These are phyloP conservation scores for Oenanthe oenanthe DNA, from an alignment of 2,113 vertebrate species.

Conservation along the genomic window DNA sequence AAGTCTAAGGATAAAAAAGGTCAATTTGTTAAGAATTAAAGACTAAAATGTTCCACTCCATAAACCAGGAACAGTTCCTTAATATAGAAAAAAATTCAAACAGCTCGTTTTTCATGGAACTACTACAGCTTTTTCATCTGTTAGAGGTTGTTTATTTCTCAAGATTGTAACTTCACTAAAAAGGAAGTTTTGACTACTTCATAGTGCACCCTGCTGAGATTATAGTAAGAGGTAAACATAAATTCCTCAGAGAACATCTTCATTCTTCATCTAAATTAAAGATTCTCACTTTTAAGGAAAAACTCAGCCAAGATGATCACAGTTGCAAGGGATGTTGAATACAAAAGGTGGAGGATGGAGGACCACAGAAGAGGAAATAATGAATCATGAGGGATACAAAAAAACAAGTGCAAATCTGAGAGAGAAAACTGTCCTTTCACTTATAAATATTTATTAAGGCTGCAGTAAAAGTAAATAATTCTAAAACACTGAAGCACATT, in stretches of 20 bases:
- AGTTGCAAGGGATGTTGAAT: neutral
- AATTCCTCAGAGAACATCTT: neutral
- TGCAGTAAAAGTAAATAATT: neutral
- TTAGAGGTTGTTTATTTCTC: neutral
- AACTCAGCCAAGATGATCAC: neutral
- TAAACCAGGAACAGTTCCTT: slow-evolving; percentile 20
- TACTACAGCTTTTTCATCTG: neutral
- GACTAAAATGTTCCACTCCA: slow-evolving; percentile 50
- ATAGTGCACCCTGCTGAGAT: accelerated
- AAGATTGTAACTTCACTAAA: neutral
- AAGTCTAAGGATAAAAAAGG: slow-evolving; percentile 51
- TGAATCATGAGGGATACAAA: neutral
- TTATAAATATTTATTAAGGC: neutral
- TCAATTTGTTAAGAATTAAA: slow-evolving; percentile 55
- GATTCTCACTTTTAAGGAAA: neutral
- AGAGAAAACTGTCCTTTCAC: neutral
- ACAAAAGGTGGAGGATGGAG: neutral
- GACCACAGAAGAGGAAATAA: neutral
- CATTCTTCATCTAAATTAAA: neutral
- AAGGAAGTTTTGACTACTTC: neutral
- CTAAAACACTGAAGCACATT: neutral
- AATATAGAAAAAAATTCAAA: slow-evolving; percentile 34
- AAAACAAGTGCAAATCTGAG: neutral
- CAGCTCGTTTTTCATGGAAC: neutral
- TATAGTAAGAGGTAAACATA: neutral